Percentiles rank a stretch among this genome's conserved stretches.
phyloP scores from a whole-genome alignment of 2,888 invertebrate genomes.

The Zelleria hepariella region DNA sequence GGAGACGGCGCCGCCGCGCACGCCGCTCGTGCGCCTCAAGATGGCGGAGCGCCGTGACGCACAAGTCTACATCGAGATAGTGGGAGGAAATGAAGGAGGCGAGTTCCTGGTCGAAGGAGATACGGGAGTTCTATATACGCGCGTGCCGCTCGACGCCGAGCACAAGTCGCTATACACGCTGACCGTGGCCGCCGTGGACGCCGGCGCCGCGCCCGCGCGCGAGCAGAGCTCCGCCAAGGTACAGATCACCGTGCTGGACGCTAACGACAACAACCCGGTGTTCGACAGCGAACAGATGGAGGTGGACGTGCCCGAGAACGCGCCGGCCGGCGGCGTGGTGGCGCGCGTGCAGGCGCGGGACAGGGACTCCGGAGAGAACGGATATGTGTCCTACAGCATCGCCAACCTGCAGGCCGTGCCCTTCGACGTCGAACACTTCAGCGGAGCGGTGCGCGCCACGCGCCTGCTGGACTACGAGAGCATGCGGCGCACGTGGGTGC shows the following conservation, averaged over 20 bases:
- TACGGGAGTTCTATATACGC: conserved; percentile 91
- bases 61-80: conserved; percentile 89
- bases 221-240: conserved; percentile 93
- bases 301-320: conserved; percentile 88
- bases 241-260: conserved; percentile 88
- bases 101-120: conserved; percentile 90
- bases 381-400: conserved; percentile 94
- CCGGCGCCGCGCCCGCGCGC: conserved; percentile 84
- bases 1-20: conserved; percentile 90
- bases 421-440: conserved; percentile 96
- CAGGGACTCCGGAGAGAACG: conserved; percentile 93
- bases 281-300: conserved; percentile 81
- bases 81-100: conserved; percentile 91
- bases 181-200: conserved; percentile 91
- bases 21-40: conserved; percentile 88
- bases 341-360: conserved; percentile 89
- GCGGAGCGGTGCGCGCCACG: conserved; percentile 89
- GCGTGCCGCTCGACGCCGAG: conserved; percentile 87
- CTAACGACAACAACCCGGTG: conserved; percentile 94
- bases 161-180: conserved; percentile 85
- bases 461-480: conserved; percentile 91
- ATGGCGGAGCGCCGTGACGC: conserved; percentile 85
- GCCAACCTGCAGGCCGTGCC: conserved; percentile 92
- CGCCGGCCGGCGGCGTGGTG: conserved; percentile 87
- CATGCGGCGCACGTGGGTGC: conserved; percentile 85